Evolutionary conservation across 2,797 vertebrate species (phyloP).

Genomic region (Manis pentadactyla): DNA sequence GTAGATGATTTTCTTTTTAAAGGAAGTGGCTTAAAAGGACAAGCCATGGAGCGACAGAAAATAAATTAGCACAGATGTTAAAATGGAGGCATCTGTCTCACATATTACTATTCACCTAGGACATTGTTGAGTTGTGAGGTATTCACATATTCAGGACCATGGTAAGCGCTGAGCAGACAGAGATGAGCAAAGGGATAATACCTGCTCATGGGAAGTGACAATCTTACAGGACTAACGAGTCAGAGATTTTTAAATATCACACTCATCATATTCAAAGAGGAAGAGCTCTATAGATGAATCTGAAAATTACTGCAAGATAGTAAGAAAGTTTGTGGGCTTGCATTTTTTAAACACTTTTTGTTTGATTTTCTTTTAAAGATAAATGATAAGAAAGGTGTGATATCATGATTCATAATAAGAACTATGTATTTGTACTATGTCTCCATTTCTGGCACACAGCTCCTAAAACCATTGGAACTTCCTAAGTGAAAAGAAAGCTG

Average conservation of each 20-base stretch:
- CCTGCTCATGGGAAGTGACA: not conserved
- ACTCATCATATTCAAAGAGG: not conserved
- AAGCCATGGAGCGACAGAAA: not conserved
- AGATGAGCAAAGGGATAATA: too few relatives aligned
- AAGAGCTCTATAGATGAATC: not conserved
- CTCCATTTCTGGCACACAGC: not conserved
- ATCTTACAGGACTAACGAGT: too few relatives aligned
- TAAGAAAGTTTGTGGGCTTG: not conserved
- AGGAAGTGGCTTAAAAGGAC: not conserved
- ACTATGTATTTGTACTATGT: not conserved
- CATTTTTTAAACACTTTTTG: not conserved
- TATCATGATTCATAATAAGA: not conserved
- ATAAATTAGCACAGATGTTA: not conserved
- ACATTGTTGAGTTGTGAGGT: not conserved
- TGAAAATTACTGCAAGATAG: not conserved
- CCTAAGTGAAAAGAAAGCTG: not conserved
- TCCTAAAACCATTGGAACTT: not conserved
- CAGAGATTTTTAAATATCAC: not conserved
- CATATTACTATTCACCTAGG: not conserved
- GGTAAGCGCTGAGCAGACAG: not conserved
- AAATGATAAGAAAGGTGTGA: not conserved
- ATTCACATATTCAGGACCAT: not conserved
- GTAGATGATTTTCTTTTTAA: conserved; percentile 20
- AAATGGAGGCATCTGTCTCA: not conserved
- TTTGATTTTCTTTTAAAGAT: not conserved